Evolutionary conservation across 2,888 invertebrate species (phyloP).

Genomic region (Heteropelma amictum): DNA sequence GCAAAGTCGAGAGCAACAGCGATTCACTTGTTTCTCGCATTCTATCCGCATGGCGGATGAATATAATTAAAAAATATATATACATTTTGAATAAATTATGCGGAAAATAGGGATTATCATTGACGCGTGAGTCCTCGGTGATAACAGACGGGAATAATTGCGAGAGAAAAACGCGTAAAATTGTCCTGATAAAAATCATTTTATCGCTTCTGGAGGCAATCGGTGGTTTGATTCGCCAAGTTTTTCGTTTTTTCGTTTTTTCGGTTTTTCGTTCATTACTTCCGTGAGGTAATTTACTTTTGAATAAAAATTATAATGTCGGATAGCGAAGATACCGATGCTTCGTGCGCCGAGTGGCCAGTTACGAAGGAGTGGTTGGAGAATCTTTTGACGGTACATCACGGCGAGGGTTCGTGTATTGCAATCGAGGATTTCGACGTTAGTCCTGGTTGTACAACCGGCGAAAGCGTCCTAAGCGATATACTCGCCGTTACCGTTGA

Average conservation of each 20-base stretch:
- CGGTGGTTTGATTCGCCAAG: background rate
- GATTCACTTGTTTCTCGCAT: background rate
- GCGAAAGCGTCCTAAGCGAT: conserved; percentile 87
- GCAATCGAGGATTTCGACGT: conserved; percentile 80
- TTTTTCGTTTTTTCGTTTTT: background rate
- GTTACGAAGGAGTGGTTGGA: conserved; percentile 80
- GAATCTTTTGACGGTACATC: conserved; percentile 79
- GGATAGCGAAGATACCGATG: conserved; percentile 79
- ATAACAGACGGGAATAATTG: background rate
- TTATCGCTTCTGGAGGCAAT: background rate
- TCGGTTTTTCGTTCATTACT: background rate
- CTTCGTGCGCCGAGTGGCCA: conserved; percentile 79
- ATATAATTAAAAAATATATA: background rate
- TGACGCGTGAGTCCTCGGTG: background rate
- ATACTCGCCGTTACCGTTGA: conserved; percentile 87
- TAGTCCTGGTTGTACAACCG: conserved; percentile 82
- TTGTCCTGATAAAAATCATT: background rate
- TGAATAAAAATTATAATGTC: conserved; percentile 75
- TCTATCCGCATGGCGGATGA: background rate
- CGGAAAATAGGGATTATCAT: background rate
- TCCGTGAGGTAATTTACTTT: background rate
- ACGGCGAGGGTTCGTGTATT: conserved; percentile 73
- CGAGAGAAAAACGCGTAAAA: background rate
- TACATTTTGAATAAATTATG: background rate
- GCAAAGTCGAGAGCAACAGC: conserved; percentile 26